Evolutionary conservation across 1,140 invertebrate genomes (phyloP).

Genomic region (Spodoptera litura): DNA sequence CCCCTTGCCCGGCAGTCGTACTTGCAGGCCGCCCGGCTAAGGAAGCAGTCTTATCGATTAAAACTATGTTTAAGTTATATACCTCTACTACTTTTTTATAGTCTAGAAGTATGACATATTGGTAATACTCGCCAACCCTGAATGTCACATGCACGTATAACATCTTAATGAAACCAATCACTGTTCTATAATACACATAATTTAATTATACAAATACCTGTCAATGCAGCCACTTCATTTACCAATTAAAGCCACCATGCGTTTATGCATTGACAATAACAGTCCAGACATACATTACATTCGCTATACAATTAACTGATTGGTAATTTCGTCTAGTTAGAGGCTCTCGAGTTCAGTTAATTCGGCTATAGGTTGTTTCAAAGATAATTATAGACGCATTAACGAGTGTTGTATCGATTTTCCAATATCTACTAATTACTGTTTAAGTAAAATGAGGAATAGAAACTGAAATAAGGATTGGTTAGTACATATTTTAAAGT

Average conservation of each 20-base stretch:
- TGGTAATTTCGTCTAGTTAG: slow-evolving; percentile 61
- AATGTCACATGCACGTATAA: too few species aligned
- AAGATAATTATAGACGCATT: slow-evolving; percentile 63
- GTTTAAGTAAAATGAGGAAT: not conserved
- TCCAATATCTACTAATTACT: slow-evolving; percentile 7
- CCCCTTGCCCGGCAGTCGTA: too few species aligned
- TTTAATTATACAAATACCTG: not conserved
- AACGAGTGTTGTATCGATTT: slow-evolving; percentile 37
- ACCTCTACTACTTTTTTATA: too few species aligned
- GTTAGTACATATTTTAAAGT: not conserved
- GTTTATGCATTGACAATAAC: slow-evolving; percentile 51
- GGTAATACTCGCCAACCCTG: too few species aligned
- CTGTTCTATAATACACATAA: not conserved
- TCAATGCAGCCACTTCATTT: slow-evolving; percentile 41
- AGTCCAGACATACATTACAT: slow-evolving; percentile 54
- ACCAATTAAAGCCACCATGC: slow-evolving; percentile 44
- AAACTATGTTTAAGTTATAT: too few species aligned
- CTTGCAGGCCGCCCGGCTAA: too few species aligned
- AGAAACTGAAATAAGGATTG: not conserved
- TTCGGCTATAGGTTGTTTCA: slow-evolving; percentile 54
- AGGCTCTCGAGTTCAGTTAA: slow-evolving; percentile 54
- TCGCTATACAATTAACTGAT: slow-evolving; percentile 61
- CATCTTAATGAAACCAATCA: not conserved
- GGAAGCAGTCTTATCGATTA: too few species aligned
- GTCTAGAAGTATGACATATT: too few species aligned